Conservation (phyloP, 2,888 invertebrate species). For the Xylota sylvarum region DNA sequence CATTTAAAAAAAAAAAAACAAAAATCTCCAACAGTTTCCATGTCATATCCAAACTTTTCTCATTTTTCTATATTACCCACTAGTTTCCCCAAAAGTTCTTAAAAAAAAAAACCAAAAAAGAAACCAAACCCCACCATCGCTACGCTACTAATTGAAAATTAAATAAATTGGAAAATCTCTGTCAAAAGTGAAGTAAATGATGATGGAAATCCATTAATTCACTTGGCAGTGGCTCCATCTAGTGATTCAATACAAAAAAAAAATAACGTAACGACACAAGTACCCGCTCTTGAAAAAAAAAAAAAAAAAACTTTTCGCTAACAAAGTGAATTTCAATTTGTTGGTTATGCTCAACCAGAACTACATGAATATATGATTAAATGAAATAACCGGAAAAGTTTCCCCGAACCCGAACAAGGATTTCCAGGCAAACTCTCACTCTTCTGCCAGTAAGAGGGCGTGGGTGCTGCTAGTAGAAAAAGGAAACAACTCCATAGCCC, state of each 20-base stretch:
- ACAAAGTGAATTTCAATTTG: constrained; percentile 67
- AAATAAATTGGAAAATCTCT: constrained; percentile 54
- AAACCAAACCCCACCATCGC: neutral
- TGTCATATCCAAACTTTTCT: constrained; percentile 11
- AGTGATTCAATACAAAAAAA: constrained; percentile 2
- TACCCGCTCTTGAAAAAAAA: neutral
- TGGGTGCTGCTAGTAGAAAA: neutral
- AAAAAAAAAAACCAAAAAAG: neutral
- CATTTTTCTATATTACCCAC: constrained; percentile 33
- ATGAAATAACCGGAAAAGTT: constrained; percentile 71
- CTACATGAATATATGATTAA: constrained; percentile 70
- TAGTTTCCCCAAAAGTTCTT: neutral
- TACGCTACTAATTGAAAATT: constrained; percentile 43
- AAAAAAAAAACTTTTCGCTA: constrained; percentile 10
- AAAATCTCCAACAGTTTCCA: neutral
- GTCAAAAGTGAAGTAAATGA: constrained; percentile 42
- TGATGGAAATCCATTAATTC: constrained; percentile 66
- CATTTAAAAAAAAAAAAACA: neutral
- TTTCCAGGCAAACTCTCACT: neutral
- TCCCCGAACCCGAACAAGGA: constrained; percentile 23
- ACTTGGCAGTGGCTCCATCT: constrained; percentile 48
- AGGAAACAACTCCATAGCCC: neutral
- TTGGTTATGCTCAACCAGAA: constrained; percentile 49
- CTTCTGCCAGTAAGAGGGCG: too few relatives aligned
- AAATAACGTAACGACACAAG: neutral